Conservation (phyloP, 2,888 invertebrate species). For the Smittia sp. region DNA sequence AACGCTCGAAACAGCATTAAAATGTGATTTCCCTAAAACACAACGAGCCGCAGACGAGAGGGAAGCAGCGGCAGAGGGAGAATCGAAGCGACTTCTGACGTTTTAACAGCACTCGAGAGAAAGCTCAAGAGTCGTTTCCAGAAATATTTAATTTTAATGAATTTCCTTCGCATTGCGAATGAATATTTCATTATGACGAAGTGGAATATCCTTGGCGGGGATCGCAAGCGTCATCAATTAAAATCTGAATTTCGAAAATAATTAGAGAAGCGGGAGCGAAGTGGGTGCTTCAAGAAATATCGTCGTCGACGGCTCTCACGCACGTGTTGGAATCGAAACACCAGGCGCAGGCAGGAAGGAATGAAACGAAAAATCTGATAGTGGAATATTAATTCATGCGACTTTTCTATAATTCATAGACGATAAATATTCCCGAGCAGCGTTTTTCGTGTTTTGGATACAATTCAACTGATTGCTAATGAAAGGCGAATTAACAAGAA, state of each 20-base stretch:
- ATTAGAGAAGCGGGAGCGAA: conserved; percentile 26
- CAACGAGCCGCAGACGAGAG: neutral
- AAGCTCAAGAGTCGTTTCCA: conserved; percentile 7
- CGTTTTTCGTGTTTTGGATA: conserved; percentile 13
- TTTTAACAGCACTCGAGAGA: neutral
- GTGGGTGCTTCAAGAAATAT: conserved; percentile 1
- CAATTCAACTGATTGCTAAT: conserved; percentile 16
- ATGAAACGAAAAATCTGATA: neutral
- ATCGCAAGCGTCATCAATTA: conserved; percentile 35
- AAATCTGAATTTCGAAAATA: conserved; percentile 29
- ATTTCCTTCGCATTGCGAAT: conserved; percentile 1
- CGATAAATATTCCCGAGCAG: neutral
- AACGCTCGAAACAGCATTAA: conserved; percentile 1
- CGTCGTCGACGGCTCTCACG: neutral
- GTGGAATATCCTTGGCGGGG: conserved; percentile 3
- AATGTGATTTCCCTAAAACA: conserved; percentile 7
- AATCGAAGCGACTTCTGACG: neutral
- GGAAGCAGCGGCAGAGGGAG: neutral
- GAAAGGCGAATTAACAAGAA: neutral
- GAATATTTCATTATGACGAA: conserved; percentile 17
- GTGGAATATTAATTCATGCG: conserved; percentile 37
- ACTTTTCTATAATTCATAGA: conserved; percentile 21
- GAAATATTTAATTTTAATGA: conserved; percentile 18
- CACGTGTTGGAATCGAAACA: neutral
- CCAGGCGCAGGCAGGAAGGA: neutral